phyloP scores from a whole-genome alignment of 35 echinoderm and acorn worm species.

The Apostichopus japonicus region DNA sequence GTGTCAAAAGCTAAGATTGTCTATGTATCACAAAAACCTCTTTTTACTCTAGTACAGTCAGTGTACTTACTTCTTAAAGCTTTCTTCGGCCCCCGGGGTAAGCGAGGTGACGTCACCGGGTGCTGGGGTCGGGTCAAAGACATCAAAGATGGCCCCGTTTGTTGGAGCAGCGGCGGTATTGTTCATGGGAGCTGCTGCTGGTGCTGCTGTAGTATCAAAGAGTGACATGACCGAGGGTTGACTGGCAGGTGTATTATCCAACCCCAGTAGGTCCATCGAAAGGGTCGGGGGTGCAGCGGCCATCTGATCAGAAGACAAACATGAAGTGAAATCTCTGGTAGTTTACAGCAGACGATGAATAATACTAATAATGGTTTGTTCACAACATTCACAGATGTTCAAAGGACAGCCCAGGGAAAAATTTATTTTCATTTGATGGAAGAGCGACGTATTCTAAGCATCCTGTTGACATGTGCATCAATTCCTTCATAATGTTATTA shows the following conservation, averaged over 20 bases:
- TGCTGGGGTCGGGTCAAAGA: slow-evolving; percentile 66
- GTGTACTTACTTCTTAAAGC: slow-evolving; percentile 75
- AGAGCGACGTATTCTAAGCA: no score
- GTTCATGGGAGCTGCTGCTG: not conserved
- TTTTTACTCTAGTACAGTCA: no score
- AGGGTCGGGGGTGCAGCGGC: slow-evolving; percentile 46
- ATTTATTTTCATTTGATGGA: no score
- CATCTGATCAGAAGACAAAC: not conserved
- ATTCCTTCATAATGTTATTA: no score
- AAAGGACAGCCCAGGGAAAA: no score
- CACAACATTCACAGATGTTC: no score
- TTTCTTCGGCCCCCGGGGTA: slow-evolving; percentile 85
- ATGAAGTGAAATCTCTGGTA: not conserved
- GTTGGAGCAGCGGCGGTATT: slow-evolving; percentile 17
- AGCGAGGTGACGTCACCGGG: slow-evolving; percentile 26
- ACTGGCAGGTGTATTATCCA: slow-evolving; percentile 69
- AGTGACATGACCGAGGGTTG: slow-evolving; percentile 51
- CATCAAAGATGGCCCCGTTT: slow-evolving; percentile 67
- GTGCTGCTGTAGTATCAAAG: slow-evolving; percentile 16
- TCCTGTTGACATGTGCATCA: no score
- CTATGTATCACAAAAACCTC: no score
- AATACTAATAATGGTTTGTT: no score
- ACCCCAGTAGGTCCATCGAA: slow-evolving; percentile 80
- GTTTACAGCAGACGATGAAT: no score
- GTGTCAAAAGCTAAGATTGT: no score